Evolutionary conservation across 2,797 vertebrate genomes (phyloP), one percentile per base, ranked within the genome.

Genomic region (Channallabes apus): DNA sequence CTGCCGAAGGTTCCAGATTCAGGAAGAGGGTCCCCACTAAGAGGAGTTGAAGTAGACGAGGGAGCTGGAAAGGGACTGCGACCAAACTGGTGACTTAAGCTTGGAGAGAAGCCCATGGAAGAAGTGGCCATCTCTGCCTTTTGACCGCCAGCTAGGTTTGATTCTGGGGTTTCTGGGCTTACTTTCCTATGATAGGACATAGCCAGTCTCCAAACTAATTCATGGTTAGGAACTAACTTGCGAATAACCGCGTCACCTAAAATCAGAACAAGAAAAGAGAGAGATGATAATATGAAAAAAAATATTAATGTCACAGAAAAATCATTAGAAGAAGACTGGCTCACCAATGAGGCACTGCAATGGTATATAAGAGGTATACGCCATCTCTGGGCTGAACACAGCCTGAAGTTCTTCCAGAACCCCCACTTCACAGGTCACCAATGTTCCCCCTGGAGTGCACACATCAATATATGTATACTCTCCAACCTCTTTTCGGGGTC

Each of bases 341-440:
- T 85, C 95, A 99, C 98, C 98, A 89, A 99, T 95, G 88, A 99
- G 94, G 92, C 97, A 98, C 89, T 96, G 96, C 95, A 99, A 99
- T 27, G 98, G 97, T 89, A 99, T 95, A 91, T 97, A 99, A 86
- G 98, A 97, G 65, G 96, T 94, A 86, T 99, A 97, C 0, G 98
- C 98, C 98, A 99, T 99, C 93, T 99, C 97, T 1, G 97, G 90
- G 89, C 94, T 98, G 91, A 99, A 99, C 62, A 99, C 97, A 58
- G 96, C 96, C 94, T 97, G 96, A 87, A 99, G 94, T 90, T 99
- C 98, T 22, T 97, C 93, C 88, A 98, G 89, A 58, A 97, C 93
- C 0, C 90, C 89, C 0, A 96, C 92, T 90, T 99, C 98, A 87
- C 95, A 95, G 0, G 93, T 93, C 80, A 92, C 91, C 82, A 90